phyloP scores from a whole-genome alignment of 2,113 vertebrate species.

The Laticauda colubrina region DNA sequence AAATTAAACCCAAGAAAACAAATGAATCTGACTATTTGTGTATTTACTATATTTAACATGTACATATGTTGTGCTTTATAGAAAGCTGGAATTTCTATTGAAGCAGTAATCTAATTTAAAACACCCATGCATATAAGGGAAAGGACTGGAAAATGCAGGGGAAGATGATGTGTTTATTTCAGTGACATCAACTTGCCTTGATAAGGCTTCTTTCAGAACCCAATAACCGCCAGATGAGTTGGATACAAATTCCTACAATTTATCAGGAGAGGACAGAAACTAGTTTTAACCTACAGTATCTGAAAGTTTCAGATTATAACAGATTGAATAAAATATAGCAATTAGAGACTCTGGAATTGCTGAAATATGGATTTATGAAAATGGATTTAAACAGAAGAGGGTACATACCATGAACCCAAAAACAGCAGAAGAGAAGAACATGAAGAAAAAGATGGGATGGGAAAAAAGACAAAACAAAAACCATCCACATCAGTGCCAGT shows the following conservation, averaged over 20 bases:
- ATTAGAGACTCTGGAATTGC: neutral
- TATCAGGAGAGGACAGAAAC: neutral
- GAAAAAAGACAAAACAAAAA: neutral
- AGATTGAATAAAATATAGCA: neutral
- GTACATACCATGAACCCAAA: neutral
- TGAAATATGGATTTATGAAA: neutral
- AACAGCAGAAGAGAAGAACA: neutral
- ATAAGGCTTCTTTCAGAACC: neutral
- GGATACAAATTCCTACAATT: neutral
- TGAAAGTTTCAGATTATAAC: neutral
- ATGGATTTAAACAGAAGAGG: neutral
- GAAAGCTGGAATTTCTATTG: neutral
- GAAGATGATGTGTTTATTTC: neutral
- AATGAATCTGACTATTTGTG: neutral
- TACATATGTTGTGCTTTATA: neutral
- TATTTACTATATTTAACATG: neutral
- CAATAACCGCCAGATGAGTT: neutral
- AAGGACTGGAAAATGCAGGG: neutral
- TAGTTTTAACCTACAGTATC: neutral
- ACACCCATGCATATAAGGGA: neutral
- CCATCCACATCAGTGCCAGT: neutral
- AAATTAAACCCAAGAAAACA: neutral
- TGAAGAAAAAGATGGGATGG: neutral
- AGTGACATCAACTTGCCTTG: neutral
- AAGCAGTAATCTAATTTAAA: neutral